Base-by-base conservation (phyloP, 2,888 invertebrate species). In the Lithophane ornitopus region DNA sequence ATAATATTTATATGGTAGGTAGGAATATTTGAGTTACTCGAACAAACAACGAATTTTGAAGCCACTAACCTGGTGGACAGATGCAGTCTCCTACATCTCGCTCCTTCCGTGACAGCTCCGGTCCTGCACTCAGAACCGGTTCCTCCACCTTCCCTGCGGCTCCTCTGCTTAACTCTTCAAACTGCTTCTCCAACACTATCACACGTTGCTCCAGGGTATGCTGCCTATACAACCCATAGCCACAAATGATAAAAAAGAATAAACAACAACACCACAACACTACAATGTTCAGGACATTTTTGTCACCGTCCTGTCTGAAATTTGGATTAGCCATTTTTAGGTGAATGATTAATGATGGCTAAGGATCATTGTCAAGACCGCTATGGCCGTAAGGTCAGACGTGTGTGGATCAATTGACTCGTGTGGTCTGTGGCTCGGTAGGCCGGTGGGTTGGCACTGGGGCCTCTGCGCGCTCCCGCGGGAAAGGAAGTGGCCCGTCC, bases 401-500 rank as follows among this genome's bases (percentile, higher is more conserved):
- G 86, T 69, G 80, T 72, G 65, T 76, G 85, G 69, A 79, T 77
- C 76, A 80, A 78, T 77, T 75, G 87, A 74, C 77, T 80, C 82
- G 84, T 89, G 88, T 85, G 87, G 78, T 86, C 86, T 85, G 74
- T 65, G 26, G 77, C 82, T 78, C 77, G 87, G 85, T 70, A 71
- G 80, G 84, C 75, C 84, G 86, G 85, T 83, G 85, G 85, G 82
- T 76, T 76, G 71, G 76, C 87, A 92, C 92, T 91, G 91, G 88
- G 87, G 84, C 86, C 89, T 88, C 82, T 79, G 61, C 74, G 77
- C 85, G 82, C 90, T 93, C 94, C 93, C 95, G 92, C 95, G 95
- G 94, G 96, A 96, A 94, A 94, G 96, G 96, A 96, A 94, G 94
- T 92, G 86, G 92, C 88, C 91, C 93, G 95, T 95, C 94, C 92